phyloP scores from a whole-genome alignment of 2,113 vertebrate species.

The Acrocephalus arundinaceus region DNA sequence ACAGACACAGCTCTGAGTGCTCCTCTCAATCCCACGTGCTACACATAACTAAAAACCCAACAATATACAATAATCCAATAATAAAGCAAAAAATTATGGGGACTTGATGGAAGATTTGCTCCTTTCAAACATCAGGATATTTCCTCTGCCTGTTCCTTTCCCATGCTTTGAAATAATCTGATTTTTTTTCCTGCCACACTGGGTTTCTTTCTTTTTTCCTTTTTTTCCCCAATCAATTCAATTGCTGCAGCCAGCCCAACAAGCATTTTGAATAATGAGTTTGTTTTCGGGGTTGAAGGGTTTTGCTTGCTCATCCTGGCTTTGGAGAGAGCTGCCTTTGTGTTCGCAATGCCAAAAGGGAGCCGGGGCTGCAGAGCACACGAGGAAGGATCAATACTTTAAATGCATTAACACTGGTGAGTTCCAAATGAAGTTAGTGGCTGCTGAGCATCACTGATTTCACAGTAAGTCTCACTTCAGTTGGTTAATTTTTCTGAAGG shows the following conservation, averaged over 20 bases:
- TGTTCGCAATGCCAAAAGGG: slow-evolving; percentile 20
- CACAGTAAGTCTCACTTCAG: slow-evolving; percentile 57
- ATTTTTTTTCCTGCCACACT: slow-evolving; percentile 5
- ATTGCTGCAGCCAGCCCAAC: neutral
- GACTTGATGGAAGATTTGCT: neutral
- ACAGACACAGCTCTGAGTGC: neutral
- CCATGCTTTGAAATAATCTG: neutral
- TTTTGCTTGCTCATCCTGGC: slow-evolving; percentile 55
- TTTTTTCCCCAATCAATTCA: neutral
- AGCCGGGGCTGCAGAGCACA: slow-evolving; percentile 29
- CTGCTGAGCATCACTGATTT: slow-evolving; percentile 65
- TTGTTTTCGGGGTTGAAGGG: slow-evolving; percentile 39
- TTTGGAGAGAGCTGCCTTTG: slow-evolving; percentile 38
- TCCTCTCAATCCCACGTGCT: neutral
- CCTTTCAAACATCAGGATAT: neutral
- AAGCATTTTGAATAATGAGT: slow-evolving; percentile 63
- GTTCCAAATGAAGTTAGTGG: slow-evolving; percentile 65
- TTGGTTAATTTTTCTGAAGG: slow-evolving; percentile 65
- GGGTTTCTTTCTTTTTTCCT: neutral
- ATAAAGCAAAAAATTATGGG: neutral
- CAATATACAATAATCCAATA: neutral
- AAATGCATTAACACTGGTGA: slow-evolving; percentile 63
- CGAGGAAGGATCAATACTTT: slow-evolving; percentile 58
- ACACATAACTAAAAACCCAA: neutral
- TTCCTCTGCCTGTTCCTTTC: slow-evolving; percentile 6